Percentiles rank a stretch among this genome's conserved stretches.
These are phyloP conservation scores for Ips typographus DNA, from an alignment of 1,140 invertebrate species.

Conservation along the genomic window DNA sequence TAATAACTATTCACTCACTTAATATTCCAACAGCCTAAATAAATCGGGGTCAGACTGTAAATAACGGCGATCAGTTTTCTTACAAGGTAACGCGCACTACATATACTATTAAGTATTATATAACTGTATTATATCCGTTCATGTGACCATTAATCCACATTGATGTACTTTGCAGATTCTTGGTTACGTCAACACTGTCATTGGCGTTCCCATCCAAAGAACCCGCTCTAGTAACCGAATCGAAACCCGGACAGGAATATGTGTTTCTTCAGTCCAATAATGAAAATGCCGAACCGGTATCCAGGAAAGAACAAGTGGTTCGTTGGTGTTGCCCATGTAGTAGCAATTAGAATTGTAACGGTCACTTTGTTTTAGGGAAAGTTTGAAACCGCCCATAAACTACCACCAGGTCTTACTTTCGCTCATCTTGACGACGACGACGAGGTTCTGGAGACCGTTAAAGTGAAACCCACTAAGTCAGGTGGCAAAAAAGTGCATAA, in stretches of 20 bases:
- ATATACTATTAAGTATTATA: neutral
- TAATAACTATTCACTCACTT: neutral
- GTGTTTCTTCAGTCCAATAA: conserved; percentile 47
- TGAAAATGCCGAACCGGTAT: conserved; percentile 35
- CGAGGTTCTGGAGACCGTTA: conserved; percentile 22
- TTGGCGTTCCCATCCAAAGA: conserved; percentile 35
- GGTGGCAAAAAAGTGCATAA: conserved; percentile 39
- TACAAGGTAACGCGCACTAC: neutral
- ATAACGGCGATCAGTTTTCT: conserved; percentile 8
- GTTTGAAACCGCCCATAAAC: conserved; percentile 51
- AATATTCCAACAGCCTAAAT: conserved; percentile 6
- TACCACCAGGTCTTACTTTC: conserved; percentile 46
- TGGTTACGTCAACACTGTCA: conserved; percentile 20
- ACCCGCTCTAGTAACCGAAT: conserved; percentile 42
- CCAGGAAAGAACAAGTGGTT: no score
- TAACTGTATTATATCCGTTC: neutral
- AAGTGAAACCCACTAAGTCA: conserved; percentile 29
- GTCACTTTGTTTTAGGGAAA: conserved; percentile 1
- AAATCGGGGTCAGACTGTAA: conserved; percentile 11
- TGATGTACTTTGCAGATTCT: conserved; percentile 33
- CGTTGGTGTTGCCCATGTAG: no score
- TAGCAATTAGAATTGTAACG: conserved; percentile 22
- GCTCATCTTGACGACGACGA: conserved; percentile 41
- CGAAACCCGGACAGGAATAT: conserved; percentile 48
- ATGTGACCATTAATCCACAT: no score